Conservation (phyloP, 2,113 vertebrate species). For the Chrysochloris asiatica region DNA sequence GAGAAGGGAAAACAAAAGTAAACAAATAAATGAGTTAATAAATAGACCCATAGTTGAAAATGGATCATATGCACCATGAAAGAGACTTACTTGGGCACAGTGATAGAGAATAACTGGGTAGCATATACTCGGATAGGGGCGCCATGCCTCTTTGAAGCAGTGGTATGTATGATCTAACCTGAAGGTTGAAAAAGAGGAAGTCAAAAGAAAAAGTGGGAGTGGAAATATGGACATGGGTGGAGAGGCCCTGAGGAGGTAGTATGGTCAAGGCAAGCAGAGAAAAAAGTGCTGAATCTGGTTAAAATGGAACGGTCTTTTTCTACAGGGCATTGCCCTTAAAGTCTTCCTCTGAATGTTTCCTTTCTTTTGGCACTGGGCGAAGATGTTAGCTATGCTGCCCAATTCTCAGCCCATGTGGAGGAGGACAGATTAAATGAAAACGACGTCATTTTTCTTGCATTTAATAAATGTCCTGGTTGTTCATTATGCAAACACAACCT, state of each 20-base stretch:
- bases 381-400: background rate
- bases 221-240: background rate
- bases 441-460: conserved; percentile 38
- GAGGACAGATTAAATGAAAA: conserved; percentile 23
- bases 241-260: background rate
- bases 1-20: background rate
- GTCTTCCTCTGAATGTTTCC: background rate
- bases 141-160: background rate
- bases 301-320: background rate
- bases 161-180: background rate
- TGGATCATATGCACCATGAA: background rate
- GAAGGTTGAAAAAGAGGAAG: conserved; percentile 25
- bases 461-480: conserved; percentile 46
- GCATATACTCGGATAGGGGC: background rate
- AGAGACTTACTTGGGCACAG: background rate
- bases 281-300: background rate
- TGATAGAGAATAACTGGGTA: background rate
- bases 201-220: background rate
- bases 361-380: conserved; percentile 2
- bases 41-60: background rate
- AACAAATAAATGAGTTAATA: background rate
- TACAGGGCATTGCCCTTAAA: background rate
- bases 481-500: conserved; percentile 28
- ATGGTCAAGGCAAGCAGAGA: background rate
- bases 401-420: background rate